These are phyloP conservation scores for Empis stercorea DNA, from an alignment of 2,888 invertebrate genomes.

Conservation along the genomic window DNA sequence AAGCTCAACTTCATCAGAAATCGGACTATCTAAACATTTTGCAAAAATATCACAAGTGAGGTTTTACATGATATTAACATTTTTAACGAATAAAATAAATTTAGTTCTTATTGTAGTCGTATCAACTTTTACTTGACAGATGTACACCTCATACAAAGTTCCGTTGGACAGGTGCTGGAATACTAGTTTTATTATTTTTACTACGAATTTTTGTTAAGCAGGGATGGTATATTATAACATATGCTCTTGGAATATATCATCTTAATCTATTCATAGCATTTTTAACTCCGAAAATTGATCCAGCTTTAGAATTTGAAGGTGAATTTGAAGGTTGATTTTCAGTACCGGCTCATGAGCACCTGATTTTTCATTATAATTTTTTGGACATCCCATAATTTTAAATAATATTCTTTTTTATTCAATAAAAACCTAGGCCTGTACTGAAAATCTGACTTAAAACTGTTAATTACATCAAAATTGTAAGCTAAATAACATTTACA, in stretches of 20 bases:
- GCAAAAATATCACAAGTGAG: background rate
- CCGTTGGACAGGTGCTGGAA: slow-evolving; percentile 65
- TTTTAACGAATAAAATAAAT: background rate
- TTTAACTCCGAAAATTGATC: slow-evolving; percentile 98
- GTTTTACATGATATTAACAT: background rate
- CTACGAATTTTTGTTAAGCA: slow-evolving; percentile 73
- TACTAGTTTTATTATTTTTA: slow-evolving; percentile 60
- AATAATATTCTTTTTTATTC: too few relatives aligned
- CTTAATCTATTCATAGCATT: slow-evolving; percentile 99
- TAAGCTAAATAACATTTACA: too few relatives aligned
- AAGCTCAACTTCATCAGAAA: background rate
- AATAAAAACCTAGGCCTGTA: too few relatives aligned
- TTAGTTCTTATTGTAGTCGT: slow-evolving; percentile 31
- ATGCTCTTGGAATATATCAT: slow-evolving; percentile 98
- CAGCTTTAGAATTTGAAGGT: slow-evolving; percentile 88
- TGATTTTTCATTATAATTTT: too few relatives aligned
- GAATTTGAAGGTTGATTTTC: too few relatives aligned
- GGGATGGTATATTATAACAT: slow-evolving; percentile 99
- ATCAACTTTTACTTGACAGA: slow-evolving; percentile 73
- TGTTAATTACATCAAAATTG: too few relatives aligned
- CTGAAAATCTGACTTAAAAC: too few relatives aligned
- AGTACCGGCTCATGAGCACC: too few relatives aligned
- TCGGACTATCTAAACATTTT: background rate
- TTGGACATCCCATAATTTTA: too few relatives aligned
- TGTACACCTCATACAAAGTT: slow-evolving; percentile 72